A percentile compares a stretch with the other conserved stretches of the same genome.
phyloP scores from a whole-genome alignment of 2,113 vertebrate species.

The Hipposideros armiger region DNA sequence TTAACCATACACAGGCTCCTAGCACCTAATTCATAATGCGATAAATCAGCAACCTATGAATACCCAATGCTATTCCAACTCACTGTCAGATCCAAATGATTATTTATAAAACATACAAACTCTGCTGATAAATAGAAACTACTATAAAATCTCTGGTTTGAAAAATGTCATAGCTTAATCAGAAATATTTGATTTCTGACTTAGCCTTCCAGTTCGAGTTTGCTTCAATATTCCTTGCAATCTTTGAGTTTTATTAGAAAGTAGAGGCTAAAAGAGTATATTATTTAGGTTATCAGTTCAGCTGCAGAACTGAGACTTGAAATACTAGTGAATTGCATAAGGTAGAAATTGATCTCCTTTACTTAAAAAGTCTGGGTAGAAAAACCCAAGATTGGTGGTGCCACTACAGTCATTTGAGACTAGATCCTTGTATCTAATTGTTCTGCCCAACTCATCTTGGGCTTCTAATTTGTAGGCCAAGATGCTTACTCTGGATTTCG shows the following conservation, averaged over 20 bases:
- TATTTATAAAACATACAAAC: slow-evolving; percentile 32
- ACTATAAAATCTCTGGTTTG: not conserved
- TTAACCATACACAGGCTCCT: not conserved
- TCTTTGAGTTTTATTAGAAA: not conserved
- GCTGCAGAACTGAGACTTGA: not conserved
- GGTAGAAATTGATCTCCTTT: not conserved
- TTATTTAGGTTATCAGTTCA: not conserved
- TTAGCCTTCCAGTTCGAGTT: not conserved
- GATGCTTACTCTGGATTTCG: not conserved
- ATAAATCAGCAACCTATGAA: slow-evolving; percentile 27
- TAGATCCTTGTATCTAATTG: not conserved
- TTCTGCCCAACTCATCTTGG: not conserved
- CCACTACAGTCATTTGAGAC: not conserved
- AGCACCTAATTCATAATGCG: not conserved
- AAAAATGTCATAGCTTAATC: not conserved
- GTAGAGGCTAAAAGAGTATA: not conserved
- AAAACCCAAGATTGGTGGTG: not conserved
- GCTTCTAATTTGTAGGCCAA: not conserved
- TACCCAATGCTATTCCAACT: not conserved
- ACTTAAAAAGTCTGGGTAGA: not conserved
- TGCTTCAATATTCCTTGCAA: not conserved
- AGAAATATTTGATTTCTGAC: slow-evolving; percentile 5
- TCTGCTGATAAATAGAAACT: not conserved
- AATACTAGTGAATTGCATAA: not conserved
- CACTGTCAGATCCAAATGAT: not conserved